Conservation (phyloP, 1,140 invertebrate genomes). For the Halictus rubicundus region DNA sequence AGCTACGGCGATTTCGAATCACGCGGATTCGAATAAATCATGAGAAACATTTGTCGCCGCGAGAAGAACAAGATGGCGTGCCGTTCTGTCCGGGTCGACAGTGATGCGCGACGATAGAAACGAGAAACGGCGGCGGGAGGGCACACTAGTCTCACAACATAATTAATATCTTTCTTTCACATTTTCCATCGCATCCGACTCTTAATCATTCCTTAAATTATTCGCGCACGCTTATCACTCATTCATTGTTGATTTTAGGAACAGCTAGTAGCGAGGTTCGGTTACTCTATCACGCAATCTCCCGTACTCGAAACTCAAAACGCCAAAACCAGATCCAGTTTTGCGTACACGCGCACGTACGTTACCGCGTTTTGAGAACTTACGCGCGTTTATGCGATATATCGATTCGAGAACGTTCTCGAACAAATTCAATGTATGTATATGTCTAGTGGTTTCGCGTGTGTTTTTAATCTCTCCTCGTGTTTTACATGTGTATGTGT, state of each 20-base stretch:
- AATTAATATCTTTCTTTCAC: slow-evolving; percentile 61
- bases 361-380: slow-evolving; percentile 66
- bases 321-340: slow-evolving; percentile 67
- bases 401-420: slow-evolving; percentile 41
- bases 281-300: slow-evolving; percentile 80
- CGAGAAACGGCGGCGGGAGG: neutral
- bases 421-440: slow-evolving; percentile 23
- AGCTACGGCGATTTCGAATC: too few species aligned
- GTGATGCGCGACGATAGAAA: slow-evolving; percentile 7
- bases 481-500: slow-evolving; percentile 16
- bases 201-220: slow-evolving; percentile 72
- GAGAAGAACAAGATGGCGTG: too few species aligned
- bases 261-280: slow-evolving; percentile 80
- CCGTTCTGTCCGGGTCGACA: too few species aligned
- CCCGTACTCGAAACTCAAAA: slow-evolving; percentile 76
- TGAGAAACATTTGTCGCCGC: too few species aligned
- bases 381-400: slow-evolving; percentile 47
- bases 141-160: slow-evolving; percentile 54
- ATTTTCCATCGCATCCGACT: slow-evolving; percentile 34
- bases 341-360: slow-evolving; percentile 78
- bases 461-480: neutral
- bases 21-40: too few species aligned
- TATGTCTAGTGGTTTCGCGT: neutral
- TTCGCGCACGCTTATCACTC: slow-evolving; percentile 77
- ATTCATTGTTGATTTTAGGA: slow-evolving; percentile 80